Percentiles rank a stretch among this genome's conserved stretches.
Conservation (phyloP, 2,113 vertebrate species). For the Macroglossus sobrinus region DNA sequence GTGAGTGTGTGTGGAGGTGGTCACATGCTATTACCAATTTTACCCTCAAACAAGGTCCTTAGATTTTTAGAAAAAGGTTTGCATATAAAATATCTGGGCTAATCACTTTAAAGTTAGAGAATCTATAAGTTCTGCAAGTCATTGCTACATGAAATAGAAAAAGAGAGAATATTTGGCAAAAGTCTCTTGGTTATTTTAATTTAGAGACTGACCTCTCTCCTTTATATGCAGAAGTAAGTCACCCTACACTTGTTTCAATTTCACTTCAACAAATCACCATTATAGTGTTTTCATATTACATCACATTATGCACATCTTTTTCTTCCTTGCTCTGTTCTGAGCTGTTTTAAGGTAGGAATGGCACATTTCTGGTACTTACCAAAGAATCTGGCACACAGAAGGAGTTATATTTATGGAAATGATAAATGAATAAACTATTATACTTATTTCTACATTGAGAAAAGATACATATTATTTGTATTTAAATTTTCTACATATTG, state of each 20-base stretch:
- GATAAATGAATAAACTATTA: neutral
- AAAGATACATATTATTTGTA: neutral
- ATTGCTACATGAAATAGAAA: neutral
- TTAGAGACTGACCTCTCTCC: neutral
- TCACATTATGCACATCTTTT: neutral
- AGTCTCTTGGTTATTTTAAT: neutral
- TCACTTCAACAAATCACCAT: neutral
- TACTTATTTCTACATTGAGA: neutral
- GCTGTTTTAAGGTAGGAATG: neutral
- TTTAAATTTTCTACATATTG: neutral
- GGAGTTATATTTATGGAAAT: neutral
- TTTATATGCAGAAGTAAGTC: neutral
- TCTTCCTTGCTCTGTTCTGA: neutral
- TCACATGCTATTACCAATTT: neutral
- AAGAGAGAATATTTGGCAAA: neutral
- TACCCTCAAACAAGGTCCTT: neutral
- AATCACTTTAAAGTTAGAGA: neutral
- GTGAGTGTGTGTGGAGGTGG: neutral
- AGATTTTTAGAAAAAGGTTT: conserved; percentile 1
- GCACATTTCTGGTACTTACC: neutral
- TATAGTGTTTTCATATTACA: neutral
- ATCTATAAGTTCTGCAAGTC: neutral
- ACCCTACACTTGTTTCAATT: neutral
- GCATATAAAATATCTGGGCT: neutral
- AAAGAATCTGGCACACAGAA: neutral